Evolutionary conservation across 2,888 invertebrate genomes (phyloP).

Genomic region (Drosophila affinis): DNA sequence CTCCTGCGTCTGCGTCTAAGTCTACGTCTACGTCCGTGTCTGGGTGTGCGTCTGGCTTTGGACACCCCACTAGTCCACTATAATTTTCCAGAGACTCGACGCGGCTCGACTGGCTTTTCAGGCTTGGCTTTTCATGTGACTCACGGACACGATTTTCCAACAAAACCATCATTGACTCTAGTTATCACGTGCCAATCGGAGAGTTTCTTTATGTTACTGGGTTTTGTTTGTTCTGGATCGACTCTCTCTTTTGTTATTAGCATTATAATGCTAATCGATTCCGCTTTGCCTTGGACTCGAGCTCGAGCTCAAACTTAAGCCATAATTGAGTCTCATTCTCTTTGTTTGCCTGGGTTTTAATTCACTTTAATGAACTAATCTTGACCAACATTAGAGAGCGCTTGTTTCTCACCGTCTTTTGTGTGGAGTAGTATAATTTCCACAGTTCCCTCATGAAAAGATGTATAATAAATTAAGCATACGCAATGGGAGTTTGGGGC

Average conservation of each 20-base stretch:
- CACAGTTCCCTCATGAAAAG: constrained; percentile 31
- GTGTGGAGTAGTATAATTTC: constrained; percentile 51
- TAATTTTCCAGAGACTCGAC: constrained; percentile 29
- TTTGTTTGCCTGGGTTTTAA: constrained; percentile 51
- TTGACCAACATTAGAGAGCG: constrained; percentile 37
- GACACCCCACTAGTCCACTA: constrained; percentile 8
- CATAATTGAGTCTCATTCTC: constrained; percentile 53
- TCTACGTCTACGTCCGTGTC: constrained; percentile 57
- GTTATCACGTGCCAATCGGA: constrained; percentile 44
- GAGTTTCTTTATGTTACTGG: constrained; percentile 48
- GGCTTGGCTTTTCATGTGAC: constrained; percentile 24
- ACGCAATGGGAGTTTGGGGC: constrained; percentile 50
- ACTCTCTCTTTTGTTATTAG: constrained; percentile 55
- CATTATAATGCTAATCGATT: constrained; percentile 65
- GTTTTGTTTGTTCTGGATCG: constrained; percentile 22
- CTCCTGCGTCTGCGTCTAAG: constrained; percentile 50
- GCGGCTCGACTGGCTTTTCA: constrained; percentile 33
- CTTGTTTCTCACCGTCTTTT: constrained; percentile 48
- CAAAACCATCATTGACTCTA: constrained; percentile 11
- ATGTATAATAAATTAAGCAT: constrained; percentile 52
- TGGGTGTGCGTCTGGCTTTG: constrained; percentile 23
- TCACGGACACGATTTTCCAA: constrained; percentile 48
- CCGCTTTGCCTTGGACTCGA: constrained; percentile 40
- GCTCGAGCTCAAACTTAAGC: constrained; percentile 12
- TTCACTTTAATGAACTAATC: constrained; percentile 54